These are phyloP conservation scores for Marronus borbonicus DNA, from an alignment of 2,888 invertebrate species.

Conservation along the genomic window DNA sequence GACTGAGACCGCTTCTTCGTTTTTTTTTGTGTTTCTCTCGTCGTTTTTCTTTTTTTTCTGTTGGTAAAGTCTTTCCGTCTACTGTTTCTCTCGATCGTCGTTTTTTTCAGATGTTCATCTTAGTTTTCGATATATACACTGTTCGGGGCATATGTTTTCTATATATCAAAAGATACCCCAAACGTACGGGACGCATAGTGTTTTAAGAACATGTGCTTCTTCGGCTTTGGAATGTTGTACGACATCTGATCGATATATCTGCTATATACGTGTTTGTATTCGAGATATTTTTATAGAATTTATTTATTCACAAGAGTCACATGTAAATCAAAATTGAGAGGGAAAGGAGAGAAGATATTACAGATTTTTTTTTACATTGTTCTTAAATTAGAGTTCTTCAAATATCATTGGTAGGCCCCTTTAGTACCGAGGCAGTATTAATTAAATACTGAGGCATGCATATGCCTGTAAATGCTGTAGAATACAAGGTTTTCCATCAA, in stretches of 20 bases:
- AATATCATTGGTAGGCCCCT: too few species aligned
- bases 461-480: too few species aligned
- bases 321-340: too few species aligned
- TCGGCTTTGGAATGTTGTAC: not conserved
- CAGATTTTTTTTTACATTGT: too few species aligned
- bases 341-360: too few species aligned
- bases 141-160: conserved; percentile 38
- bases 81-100: conserved; percentile 24
- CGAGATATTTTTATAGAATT: not conserved
- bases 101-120: conserved; percentile 15
- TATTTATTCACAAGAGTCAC: not conserved
- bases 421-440: too few species aligned
- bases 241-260: conserved; percentile 6
- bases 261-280: not conserved
- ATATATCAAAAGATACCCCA: conserved; percentile 47
- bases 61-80: conserved; percentile 2
- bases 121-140: conserved; percentile 38
- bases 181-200: conserved; percentile 3
- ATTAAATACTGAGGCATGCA: too few species aligned
- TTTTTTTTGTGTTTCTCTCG: conserved; percentile 18
- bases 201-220: conserved; percentile 38
- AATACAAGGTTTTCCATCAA: too few species aligned
- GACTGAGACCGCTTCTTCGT: conserved; percentile 19
- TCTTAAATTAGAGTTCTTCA: too few species aligned
- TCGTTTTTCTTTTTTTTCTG: conserved; percentile 1